Conservation (phyloP, 1,140 invertebrate genomes). For the Ceratosolen solmsi region DNA sequence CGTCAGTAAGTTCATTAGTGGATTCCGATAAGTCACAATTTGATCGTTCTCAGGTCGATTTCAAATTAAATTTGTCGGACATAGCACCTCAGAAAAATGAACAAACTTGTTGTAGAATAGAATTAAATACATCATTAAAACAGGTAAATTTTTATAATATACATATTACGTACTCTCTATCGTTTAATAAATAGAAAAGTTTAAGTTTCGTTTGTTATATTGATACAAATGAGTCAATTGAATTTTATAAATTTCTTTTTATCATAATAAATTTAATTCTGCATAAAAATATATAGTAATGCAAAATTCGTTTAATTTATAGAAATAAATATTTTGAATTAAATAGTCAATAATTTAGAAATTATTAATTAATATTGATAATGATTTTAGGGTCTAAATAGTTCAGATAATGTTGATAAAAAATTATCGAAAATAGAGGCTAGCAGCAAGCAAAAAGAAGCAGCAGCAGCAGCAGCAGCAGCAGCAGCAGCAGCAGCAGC, state of each 20-base stretch:
- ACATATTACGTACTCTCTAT: background rate
- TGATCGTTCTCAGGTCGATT: constrained; percentile 65
- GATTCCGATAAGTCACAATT: constrained; percentile 72
- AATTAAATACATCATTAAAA: constrained; percentile 44
- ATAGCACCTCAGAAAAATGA: constrained; percentile 55
- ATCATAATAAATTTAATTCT: too few species aligned
- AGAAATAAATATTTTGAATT: too few species aligned
- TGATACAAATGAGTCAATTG: too few species aligned
- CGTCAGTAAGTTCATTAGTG: constrained; percentile 70
- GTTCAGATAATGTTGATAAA: constrained; percentile 41
- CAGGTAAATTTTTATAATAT: constrained; percentile 41
- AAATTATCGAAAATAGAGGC: constrained; percentile 43
- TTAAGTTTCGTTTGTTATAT: too few species aligned
- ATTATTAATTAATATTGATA: too few species aligned
- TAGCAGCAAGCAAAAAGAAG: constrained; percentile 48
- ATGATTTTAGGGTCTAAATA: constrained; percentile 19
- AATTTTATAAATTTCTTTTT: too few species aligned
- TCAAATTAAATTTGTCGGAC: constrained; percentile 56
- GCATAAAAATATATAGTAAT: too few species aligned
- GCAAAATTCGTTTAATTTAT: too few species aligned
- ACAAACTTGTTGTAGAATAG: constrained; percentile 37
- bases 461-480: constrained; percentile 46
- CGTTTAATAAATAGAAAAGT: background rate
- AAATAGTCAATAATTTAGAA: too few species aligned
- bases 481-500: constrained; percentile 45